Evolutionary conservation across 2,797 vertebrate genomes (phyloP).

Genomic region (Momotus momota): DNA sequence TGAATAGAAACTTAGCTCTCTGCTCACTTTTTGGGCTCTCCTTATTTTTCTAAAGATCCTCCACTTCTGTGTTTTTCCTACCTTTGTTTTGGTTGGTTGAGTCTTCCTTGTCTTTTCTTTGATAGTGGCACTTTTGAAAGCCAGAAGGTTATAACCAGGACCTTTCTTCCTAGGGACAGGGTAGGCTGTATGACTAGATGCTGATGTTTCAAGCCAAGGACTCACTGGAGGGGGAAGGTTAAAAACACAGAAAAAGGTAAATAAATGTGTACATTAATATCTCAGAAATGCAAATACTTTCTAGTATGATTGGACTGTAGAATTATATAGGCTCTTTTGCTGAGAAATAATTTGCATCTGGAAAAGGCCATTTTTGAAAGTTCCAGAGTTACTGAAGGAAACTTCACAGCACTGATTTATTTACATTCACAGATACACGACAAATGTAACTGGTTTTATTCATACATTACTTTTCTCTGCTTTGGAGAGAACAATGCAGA

Average conservation of each 20-base stretch:
- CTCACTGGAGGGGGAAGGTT: accelerated
- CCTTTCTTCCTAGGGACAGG: neutral
- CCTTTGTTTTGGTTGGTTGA: neutral
- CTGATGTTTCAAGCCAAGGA: neutral
- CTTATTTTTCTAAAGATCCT: neutral
- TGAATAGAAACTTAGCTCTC: neutral
- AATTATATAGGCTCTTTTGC: neutral
- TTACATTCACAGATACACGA: neutral
- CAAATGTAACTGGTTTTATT: neutral
- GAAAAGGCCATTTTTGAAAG: neutral
- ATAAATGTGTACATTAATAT: neutral
- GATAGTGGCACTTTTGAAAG: neutral
- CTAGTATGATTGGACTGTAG: neutral
- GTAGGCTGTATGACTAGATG: neutral
- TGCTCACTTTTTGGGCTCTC: neutral
- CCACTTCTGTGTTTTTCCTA: neutral
- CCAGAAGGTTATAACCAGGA: neutral
- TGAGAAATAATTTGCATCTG: neutral
- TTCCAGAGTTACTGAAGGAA: neutral
- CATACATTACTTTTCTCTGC: neutral
- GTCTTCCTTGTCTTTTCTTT: neutral
- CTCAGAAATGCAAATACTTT: neutral
- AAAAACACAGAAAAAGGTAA: too few relatives aligned
- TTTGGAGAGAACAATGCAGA: neutral
- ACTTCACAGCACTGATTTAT: neutral